Evolutionary conservation across 2,113 vertebrate species (phyloP), one percentile per base, ranked within the genome.

Genomic region (Tragelaphus imberbis): DNA sequence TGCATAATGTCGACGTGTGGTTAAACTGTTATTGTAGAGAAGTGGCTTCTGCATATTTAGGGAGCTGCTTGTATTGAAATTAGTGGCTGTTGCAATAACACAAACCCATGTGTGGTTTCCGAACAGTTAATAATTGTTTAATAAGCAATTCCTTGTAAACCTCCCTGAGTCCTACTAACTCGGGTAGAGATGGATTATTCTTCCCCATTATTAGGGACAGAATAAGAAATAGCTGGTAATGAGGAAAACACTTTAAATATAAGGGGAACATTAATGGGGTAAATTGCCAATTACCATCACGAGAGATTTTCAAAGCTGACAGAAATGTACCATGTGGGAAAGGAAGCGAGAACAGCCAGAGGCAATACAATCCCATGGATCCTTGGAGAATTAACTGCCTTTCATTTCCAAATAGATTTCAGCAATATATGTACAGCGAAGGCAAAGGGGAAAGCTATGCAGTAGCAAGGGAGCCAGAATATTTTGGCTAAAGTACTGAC

Each of bases 21-120:
- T 97, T 98, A 97, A 97, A 56, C 84, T 85, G 96, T 96, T 98
- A 85, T 88, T 97, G 94, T 87, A 81, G 86, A 91, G 53, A 97
- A 97, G 96, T 95, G 93, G 91, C 63, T 98, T 98, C 90, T 97
- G 93, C 95, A 97, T 97, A 97, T 98, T 98, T 97, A 98, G 97
- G 89, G 63, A 95, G 94, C 91, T 93, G 93, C 59, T 90, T 91
- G 30, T 96, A 55, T 96, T 12, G 19, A 94, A 97, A 91, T 96
- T 86, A 97, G 49, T 91, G 84, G 63, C 58, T 96, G 86, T 95
- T 97, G 94, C 71, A 97, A 88, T 96, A 95, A 96, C 89, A 96
- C 58, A 97, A 97, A 95, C 97, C 51, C 63, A 49, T 97, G 71
- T 98, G 95, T 97, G 91, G 96, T 97, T 98, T 97, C 91, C 0